These are phyloP conservation scores for Ditylenchus dipsaci DNA, from an alignment of 1,140 invertebrate species.

Conservation along the genomic window DNA sequence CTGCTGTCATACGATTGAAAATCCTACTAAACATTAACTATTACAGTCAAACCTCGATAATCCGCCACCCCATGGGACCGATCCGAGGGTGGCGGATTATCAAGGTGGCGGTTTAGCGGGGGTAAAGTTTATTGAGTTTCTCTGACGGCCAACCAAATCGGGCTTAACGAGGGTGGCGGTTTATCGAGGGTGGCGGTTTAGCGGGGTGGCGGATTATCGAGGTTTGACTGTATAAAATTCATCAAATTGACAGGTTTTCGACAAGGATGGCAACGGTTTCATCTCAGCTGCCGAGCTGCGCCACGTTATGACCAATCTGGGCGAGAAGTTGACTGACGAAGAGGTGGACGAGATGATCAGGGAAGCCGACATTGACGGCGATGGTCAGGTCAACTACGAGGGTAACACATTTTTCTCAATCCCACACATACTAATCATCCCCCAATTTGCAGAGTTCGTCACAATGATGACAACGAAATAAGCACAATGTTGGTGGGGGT, in stretches of 20 bases:
- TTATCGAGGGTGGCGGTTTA: too few relatives aligned
- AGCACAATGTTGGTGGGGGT: neutral
- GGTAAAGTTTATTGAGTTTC: too few relatives aligned
- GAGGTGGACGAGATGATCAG: slow-evolving; percentile 96
- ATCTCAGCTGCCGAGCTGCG: slow-evolving; percentile 82
- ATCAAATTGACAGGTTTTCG: slow-evolving; percentile 19
- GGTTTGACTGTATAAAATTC: too few relatives aligned
- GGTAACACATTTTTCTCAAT: slow-evolving; percentile 3
- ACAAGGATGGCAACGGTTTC: slow-evolving; percentile 76
- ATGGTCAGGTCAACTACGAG: slow-evolving; percentile 98
- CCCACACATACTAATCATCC: neutral
- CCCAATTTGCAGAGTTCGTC: slow-evolving; percentile 3
- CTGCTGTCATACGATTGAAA: too few relatives aligned
- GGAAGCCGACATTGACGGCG: slow-evolving; percentile 95
- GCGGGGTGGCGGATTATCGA: too few relatives aligned
- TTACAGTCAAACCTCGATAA: too few relatives aligned
- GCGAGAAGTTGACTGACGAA: slow-evolving; percentile 94
- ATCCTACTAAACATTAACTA: too few relatives aligned
- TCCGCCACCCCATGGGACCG: too few relatives aligned
- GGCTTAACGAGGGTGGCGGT: too few relatives aligned
- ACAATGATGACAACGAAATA: slow-evolving; percentile 15
- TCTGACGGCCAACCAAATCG: too few relatives aligned
- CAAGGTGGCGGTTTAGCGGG: too few relatives aligned
- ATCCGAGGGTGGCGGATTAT: too few relatives aligned
- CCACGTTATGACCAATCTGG: slow-evolving; percentile 88